phyloP scores from a whole-genome alignment of 1,140 invertebrate genomes.

The Augochlora pura region DNA sequence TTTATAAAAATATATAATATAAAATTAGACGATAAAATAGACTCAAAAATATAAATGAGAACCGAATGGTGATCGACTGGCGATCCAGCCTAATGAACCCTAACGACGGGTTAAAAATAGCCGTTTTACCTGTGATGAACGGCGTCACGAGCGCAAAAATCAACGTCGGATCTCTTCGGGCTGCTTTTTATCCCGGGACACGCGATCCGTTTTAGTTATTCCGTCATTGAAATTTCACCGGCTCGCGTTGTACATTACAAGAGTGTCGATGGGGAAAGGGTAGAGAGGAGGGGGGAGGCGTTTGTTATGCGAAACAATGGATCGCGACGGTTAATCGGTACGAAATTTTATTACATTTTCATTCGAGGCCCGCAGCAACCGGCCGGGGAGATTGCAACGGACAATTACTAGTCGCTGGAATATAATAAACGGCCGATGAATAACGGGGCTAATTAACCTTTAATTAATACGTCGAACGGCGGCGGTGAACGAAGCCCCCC shows the following conservation, averaged over 20 bases:
- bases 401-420: slow-evolving; percentile 6
- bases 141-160: slow-evolving; percentile 14
- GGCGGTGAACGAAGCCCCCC: too few relatives aligned
- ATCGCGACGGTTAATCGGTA: slow-evolving; percentile 14
- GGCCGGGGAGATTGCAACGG: slow-evolving; percentile 7
- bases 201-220: neutral
- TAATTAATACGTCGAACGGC: slow-evolving; percentile 12
- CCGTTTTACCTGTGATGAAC: slow-evolving; percentile 10
- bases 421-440: slow-evolving; percentile 24
- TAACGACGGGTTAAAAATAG: slow-evolving; percentile 41
- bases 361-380: slow-evolving; percentile 12
- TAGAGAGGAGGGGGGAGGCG: too few relatives aligned
- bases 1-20: too few relatives aligned
- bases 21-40: too few relatives aligned
- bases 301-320: slow-evolving; percentile 24
- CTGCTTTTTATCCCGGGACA: neutral
- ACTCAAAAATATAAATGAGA: too few relatives aligned
- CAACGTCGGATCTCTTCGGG: neutral
- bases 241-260: neutral
- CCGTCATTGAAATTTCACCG: slow-evolving; percentile 1
- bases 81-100: slow-evolving; percentile 19
- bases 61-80: slow-evolving; percentile 14
- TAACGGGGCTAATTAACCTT: slow-evolving; percentile 15
- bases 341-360: slow-evolving; percentile 33
- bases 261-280: too few relatives aligned